Evolutionary conservation across 2,797 vertebrate genomes (phyloP), one percentile per base, ranked within the genome.

Genomic region (Moxostoma hubbsi): DNA sequence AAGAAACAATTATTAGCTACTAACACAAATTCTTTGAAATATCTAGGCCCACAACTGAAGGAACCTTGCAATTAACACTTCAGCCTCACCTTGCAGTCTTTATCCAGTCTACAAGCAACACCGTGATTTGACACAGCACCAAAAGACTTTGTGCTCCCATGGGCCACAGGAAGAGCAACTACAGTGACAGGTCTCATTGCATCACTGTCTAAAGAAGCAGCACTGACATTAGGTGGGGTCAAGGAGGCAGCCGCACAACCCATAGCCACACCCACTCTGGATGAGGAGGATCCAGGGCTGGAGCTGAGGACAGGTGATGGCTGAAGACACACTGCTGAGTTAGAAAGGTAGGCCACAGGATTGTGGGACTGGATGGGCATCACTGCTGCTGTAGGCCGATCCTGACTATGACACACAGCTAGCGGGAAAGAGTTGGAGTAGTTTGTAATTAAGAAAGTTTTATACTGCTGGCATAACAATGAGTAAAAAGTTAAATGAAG

Each of bases 331-430:
- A 95, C 93, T 49, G 93, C 80, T 2, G 94, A 88, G 53, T 94
- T 90, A 36, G 95, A 92, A 81, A 95, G 90, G 73, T 94, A 95
- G 77, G 94, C 87, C 65, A 93, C 79, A 0, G 96, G 59, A 46
- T 90, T 92, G 80, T 95, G 95, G 64, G 95, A 93, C 90, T 98
- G 98, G 87, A 97, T 94, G 80, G 97, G 96, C 0, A 93, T 96
- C 86, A 97, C 96, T 0, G 97, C 95, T 2, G 96, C 96, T 0
- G 95, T 96, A 43, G 98, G 96, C 66, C 97, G 94, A 82, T 99
- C 97, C 89, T 99, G 97, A 91, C 83, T 94, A 84, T 98, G 97
- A 75, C 93, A 92, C 0, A 95, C 92, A 62, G 96, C 98, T 98
- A 85, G 5, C 11, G 36, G 50, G 81, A 64, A 46, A 70, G 11